A percentile compares a stretch with the other conserved stretches of the same genome.
Conservation (phyloP, 2,888 invertebrate species). For the Polietes domitor region DNA sequence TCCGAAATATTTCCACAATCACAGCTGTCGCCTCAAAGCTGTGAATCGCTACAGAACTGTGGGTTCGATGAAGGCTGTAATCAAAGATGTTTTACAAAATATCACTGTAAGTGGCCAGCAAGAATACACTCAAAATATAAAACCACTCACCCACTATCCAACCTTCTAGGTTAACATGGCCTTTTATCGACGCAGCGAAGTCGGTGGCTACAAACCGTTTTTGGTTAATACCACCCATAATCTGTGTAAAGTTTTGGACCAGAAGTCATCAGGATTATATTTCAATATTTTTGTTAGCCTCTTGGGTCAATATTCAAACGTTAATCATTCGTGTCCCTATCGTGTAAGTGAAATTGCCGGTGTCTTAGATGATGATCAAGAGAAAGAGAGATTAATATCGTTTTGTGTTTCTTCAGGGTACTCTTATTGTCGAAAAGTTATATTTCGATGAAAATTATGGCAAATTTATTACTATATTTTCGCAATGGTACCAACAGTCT, state of each 20-base stretch:
- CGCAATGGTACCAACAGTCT: background rate
- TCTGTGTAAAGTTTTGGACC: background rate
- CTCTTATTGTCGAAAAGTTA: background rate
- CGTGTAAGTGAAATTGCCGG: background rate
- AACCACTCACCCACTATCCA: background rate
- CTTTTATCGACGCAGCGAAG: conserved; percentile 24
- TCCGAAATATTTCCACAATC: conserved; percentile 6
- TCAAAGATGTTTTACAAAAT: background rate
- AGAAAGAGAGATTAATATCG: background rate
- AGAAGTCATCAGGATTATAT: background rate
- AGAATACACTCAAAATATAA: background rate
- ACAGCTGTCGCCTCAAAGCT: background rate
- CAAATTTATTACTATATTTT: background rate
- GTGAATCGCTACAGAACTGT: conserved; percentile 10
- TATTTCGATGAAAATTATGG: background rate
- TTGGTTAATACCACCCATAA: conserved; percentile 38
- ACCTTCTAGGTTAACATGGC: conserved; percentile 9
- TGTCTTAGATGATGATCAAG: too few species aligned
- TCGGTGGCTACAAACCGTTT: conserved; percentile 21
- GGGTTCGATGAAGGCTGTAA: background rate
- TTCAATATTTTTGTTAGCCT: background rate
- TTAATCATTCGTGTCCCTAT: conserved; percentile 43
- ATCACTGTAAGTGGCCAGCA: background rate
- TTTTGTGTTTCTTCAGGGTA: background rate
- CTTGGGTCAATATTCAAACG: conserved; percentile 4